Conservation (phyloP, 2,888 invertebrate genomes). For the Drosophila suboccidentalis region DNA sequence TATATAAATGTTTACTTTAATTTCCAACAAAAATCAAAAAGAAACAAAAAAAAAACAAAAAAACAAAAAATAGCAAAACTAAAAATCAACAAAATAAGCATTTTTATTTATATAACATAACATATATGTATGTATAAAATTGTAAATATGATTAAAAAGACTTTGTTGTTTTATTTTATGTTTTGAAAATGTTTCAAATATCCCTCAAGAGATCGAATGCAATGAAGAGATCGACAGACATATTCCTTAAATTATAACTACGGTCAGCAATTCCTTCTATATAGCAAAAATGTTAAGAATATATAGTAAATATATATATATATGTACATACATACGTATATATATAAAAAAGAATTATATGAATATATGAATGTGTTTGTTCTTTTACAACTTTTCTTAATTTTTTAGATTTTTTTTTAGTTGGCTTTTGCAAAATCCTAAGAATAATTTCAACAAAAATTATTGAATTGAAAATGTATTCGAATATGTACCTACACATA, state of each 20-base stretch:
- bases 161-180: background rate
- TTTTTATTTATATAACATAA: slow-evolving; percentile 49
- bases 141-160: slow-evolving; percentile 32
- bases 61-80: slow-evolving; percentile 22
- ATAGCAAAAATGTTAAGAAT: slow-evolving; percentile 27
- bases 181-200: slow-evolving; percentile 5
- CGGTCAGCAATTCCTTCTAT: slow-evolving; percentile 50
- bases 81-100: slow-evolving; percentile 52
- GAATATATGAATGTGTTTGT: slow-evolving; percentile 24
- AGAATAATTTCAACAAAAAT: slow-evolving; percentile 13
- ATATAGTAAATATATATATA: slow-evolving; percentile 7
- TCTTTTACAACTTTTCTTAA: slow-evolving; percentile 4
- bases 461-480: slow-evolving; percentile 29
- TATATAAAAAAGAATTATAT: slow-evolving; percentile 6
- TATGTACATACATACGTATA: slow-evolving; percentile 8
- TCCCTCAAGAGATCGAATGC: slow-evolving; percentile 3
- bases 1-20: slow-evolving; percentile 72
- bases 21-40: slow-evolving; percentile 47
- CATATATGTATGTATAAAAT: slow-evolving; percentile 10
- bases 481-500: slow-evolving; percentile 65
- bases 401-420: slow-evolving; percentile 6
- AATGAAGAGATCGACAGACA: slow-evolving; percentile 13
- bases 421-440: slow-evolving; percentile 12
- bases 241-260: slow-evolving; percentile 23
- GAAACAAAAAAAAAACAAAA: slow-evolving; percentile 1